phyloP scores from a whole-genome alignment of 2,888 invertebrate genomes.

The Oasisia sp. region DNA sequence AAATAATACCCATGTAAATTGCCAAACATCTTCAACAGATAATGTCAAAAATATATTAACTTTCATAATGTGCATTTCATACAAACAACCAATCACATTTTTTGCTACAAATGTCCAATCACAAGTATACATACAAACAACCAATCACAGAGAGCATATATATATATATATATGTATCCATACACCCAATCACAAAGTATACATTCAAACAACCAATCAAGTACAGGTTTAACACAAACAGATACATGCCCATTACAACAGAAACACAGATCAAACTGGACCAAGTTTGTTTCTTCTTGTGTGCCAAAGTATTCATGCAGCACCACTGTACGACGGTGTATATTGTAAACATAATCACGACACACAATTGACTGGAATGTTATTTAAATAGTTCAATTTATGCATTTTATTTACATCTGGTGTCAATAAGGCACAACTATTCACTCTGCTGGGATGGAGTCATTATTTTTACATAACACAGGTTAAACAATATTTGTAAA shows the following conservation, averaged over 20 bases:
- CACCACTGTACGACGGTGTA: background rate
- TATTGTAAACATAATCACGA: slow-evolving; percentile 5
- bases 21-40: background rate
- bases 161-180: background rate
- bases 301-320: background rate
- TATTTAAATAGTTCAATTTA: background rate
- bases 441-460: background rate
- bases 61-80: background rate
- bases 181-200: background rate
- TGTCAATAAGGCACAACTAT: background rate
- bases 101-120: background rate
- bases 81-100: background rate
- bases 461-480: background rate
- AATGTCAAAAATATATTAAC: background rate
- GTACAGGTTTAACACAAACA: background rate
- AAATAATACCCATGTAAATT: slow-evolving; percentile 3
- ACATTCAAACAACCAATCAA: background rate
- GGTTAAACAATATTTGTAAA: background rate
- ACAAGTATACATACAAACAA: background rate
- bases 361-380: background rate
- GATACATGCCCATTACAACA: background rate
- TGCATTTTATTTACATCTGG: slow-evolving; percentile 5
- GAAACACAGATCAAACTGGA: background rate
- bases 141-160: background rate
- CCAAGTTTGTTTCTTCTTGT: background rate